Evolutionary conservation across 1,140 invertebrate genomes (phyloP), one percentile per base, ranked within the genome.

Genomic region (Temnothorax curvispinosus): DNA sequence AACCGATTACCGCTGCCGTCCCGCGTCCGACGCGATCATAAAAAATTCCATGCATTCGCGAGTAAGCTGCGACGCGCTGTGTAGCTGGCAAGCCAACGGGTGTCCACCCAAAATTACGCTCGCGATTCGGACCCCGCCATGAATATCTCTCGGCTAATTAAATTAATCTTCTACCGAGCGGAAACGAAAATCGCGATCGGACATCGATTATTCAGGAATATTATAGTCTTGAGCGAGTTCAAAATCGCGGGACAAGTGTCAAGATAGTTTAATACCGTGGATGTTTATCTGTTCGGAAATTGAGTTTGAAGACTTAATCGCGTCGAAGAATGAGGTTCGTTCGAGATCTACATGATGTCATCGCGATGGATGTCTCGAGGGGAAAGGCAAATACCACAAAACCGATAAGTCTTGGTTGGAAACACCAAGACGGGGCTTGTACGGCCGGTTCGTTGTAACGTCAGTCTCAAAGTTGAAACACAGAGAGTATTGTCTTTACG

Each of bases 1-100:
- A 91, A 86, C 85, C 89, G 89, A 87, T 85, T 90, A 62, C 80
- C 64, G 52, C 15, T 5, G 18, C 38, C 50, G 60, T 78, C 38
- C 87, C 60, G 62, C 44, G 47, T 13, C 72, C 88, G 69, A 47
- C 75, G 88, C 80, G 64, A 50, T 86, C 84, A 91, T 92, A 90
- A 92, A 92, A 92, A 91, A 92, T 92, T 92, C 91, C 89, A 92
- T 92, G 90, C 90, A 92, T 92, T 88, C 88, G 75, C 89, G 90
- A 92, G 90, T 88, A 88, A 90, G 86, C 77, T 62, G 78, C 78
- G 85, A 62, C 27, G 13, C 85, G 88, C 67, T 13, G 62, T 78
- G 47, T 76, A 71, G 69, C 80, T 74, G 76, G 62, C 54, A 62
- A 74, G 52, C 18, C 32, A 32, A 18, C 41, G 44, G 21, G 18